These are phyloP conservation scores for Catagonus wagneri DNA, from an alignment of 2,113 vertebrate species.

Conservation along the genomic window DNA sequence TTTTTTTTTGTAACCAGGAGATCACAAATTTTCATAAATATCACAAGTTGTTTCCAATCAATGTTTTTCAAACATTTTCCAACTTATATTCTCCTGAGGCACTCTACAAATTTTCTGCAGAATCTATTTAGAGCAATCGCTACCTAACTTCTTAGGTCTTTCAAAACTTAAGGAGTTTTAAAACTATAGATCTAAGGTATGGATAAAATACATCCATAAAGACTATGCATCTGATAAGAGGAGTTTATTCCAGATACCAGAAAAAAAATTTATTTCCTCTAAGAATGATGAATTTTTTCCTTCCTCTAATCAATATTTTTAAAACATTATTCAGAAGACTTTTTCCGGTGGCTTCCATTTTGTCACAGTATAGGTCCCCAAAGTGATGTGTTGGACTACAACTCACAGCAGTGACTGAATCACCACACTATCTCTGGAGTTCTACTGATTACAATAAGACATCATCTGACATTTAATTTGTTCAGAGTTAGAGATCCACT, in stretches of 20 bases:
- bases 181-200: background rate
- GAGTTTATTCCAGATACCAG: background rate
- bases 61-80: background rate
- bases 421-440: background rate
- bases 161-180: slow-evolving; percentile 22
- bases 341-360: background rate
- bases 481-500: slow-evolving; percentile 9
- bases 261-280: background rate
- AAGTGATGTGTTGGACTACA: background rate
- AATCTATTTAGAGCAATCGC: background rate
- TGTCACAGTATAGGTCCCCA: background rate
- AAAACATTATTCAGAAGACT: background rate
- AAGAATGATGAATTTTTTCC: background rate
- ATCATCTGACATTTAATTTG: background rate
- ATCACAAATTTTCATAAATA: slow-evolving; percentile 8
- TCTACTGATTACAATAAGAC: background rate
- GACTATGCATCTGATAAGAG: background rate
- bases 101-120: background rate
- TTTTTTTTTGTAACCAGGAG: background rate
- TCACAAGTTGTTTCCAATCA: background rate
- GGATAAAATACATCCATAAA: background rate
- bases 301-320: background rate
- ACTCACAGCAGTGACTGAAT: background rate
- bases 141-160: background rate
- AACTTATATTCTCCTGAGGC: background rate